Evolutionary conservation across 37 sponge, comb jelly and placozoan genomes (phyloP), one percentile per base, ranked within the genome.

Genomic region (Beroe forskalii): DNA sequence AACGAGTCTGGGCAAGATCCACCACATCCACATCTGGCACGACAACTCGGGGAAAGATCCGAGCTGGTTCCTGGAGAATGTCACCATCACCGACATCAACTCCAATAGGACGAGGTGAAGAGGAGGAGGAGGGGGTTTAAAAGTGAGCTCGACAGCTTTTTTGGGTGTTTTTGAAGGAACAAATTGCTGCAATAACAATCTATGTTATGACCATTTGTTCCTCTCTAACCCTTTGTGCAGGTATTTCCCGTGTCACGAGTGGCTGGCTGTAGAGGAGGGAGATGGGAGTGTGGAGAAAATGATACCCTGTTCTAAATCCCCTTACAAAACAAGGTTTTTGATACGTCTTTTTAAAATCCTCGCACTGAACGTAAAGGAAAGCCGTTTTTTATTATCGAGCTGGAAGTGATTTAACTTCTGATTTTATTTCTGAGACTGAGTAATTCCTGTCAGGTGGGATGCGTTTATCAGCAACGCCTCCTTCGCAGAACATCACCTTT

Each of bases 21-120:
- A 80, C 55, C 86, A 80, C 55, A 41, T 80, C 23, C 86, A 80
- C 55, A 80, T 80, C 43, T 80, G 86, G 86, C 86, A 80, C 20
- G 86, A 80, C 22, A 80, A 80, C 86, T 44, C 86, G 44, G 86
- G 86, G 55, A 80, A 25, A n/a, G 86, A 80, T 80, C 86, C 86
- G 6, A 80, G 86, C 55, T 80, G 86, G 86, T 80, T 80, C 30
- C 30, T 80, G 55, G 86, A 80, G 55, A 80, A 44, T 80, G 86
- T 80, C 44, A 80, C 86, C 40, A 37, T 80, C 30, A 80, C 86
- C 86, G 86, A 80, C 42, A 43, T 80, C 48, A 80, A 44, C 55
- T 33, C 86, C 12, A 80, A 80, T 27, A 41, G 86, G 42, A 80
- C 86, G 28, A 80, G 86, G 86, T 80, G 27, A 64, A 64, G 4